Base-by-base conservation (phyloP, 92 coral and sea anemone species). In the Chrysogorgia sp. region DNA sequence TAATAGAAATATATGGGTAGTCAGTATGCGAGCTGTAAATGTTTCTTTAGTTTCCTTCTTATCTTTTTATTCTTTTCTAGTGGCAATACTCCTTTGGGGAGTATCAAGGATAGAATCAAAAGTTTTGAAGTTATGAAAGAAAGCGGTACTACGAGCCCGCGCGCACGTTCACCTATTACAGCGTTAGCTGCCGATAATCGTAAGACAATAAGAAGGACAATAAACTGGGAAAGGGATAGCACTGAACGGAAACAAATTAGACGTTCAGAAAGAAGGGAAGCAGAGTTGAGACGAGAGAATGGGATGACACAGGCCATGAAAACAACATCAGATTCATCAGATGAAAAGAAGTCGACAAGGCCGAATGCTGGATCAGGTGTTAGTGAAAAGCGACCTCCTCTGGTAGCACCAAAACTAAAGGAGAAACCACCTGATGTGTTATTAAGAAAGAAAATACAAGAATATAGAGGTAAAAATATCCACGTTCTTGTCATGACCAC, bases 181-280 rank as follows among this genome's bases (percentile, higher is more conserved):
- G 37, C 12, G 12, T 59, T 25, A 8, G 13, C 59, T 45, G 30
- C 50, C 1, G 55, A 69, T 69, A 37, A 69, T 12, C 50, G 24
- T 13, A 28, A 1, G 24, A 47, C 76, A 49, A 9, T 26, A 10
- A 24, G 76, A 49, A 47, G 76, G 29, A 28, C 76, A 13, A 23
- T 23, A 40, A 67, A 31, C 49, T 69, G 76, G 76, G 76, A 49
- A 21, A 69, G 40, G 23, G 76, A 49, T 49, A 40, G 76, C 0
- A 49, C 40, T 49, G 76, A 45, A 48, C 76, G 76, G 26, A 47
- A 60, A 69, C 76, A 69, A 47, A 69, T 69, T 34, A 47, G 76
- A 69, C 58, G 76, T 15, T 69, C 76, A 28, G 76, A 69, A 30
- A 69, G 76, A 69, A 33, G 76, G 15, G 76, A 69, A 21, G 76